A percentile compares a stretch with the other conserved stretches of the same genome.
Conservation (phyloP, 2,113 vertebrate genomes). For the Tautogolabrus adspersus region DNA sequence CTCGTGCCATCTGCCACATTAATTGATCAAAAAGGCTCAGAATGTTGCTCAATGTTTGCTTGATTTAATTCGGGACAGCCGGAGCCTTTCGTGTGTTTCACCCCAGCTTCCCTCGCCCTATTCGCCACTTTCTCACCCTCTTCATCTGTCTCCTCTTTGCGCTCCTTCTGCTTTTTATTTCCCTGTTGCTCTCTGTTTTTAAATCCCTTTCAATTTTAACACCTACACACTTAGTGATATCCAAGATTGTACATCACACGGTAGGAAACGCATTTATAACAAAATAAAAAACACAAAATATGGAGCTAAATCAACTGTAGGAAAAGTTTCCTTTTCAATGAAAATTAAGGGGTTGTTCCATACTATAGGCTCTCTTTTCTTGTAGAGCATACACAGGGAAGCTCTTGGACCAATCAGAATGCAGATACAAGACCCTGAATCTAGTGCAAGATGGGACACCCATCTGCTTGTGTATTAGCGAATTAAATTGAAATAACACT, state of each 20-base stretch:
- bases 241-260: conserved; percentile 59
- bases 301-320: conserved; percentile 1
- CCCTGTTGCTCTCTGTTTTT: conserved; percentile 54
- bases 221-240: conserved; percentile 62
- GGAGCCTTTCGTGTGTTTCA: conserved; percentile 49
- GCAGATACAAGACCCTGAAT: no score
- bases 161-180: conserved; percentile 32
- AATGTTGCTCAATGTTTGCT: conserved; percentile 71
- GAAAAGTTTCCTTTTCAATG: conserved; percentile 12
- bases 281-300: neutral
- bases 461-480: no score
- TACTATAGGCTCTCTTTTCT: conserved; percentile 24
- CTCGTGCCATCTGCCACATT: conserved; percentile 73
- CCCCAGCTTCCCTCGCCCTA: conserved; percentile 17
- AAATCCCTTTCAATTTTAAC: conserved; percentile 60
- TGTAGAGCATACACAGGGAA: conserved; percentile 32
- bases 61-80: conserved; percentile 75
- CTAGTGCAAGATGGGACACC: no score
- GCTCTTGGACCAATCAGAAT: conserved; percentile 3
- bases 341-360: conserved; percentile 1
- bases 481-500: no score
- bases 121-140: conserved; percentile 37
- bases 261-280: conserved; percentile 26
- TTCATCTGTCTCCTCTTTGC: conserved; percentile 42
- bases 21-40: conserved; percentile 79